Percentiles rank a stretch among this genome's conserved stretches.
These are phyloP conservation scores for Anoplius nigerrimus DNA, from an alignment of 2,888 invertebrate species.

Conservation along the genomic window DNA sequence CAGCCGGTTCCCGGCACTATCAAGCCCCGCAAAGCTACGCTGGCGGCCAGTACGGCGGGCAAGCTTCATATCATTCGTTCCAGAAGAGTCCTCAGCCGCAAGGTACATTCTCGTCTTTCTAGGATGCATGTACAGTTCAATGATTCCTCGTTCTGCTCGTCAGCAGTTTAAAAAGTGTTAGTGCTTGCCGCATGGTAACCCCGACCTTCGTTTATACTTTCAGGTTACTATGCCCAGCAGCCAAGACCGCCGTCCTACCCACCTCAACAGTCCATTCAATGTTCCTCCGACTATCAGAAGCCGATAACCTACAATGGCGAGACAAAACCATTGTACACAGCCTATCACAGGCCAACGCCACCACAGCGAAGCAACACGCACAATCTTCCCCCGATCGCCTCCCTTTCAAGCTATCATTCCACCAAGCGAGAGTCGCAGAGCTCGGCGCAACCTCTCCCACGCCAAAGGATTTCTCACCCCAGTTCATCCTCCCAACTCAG, in stretches of 20 bases:
- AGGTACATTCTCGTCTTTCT: no score
- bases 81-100: constrained; percentile 63
- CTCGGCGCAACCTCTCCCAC: constrained; percentile 56
- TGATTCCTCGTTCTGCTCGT: no score
- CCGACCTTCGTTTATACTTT: no score
- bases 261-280: no score
- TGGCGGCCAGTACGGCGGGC: constrained; percentile 58
- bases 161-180: no score
- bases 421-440: constrained; percentile 69
- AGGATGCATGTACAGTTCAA: no score
- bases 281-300: constrained; percentile 49
- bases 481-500: constrained; percentile 12
- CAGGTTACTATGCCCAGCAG: constrained; percentile 47
- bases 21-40: constrained; percentile 32
- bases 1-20: constrained; percentile 76
- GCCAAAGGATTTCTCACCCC: constrained; percentile 51
- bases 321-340: no score
- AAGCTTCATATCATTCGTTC: constrained; percentile 70
- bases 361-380: constrained; percentile 64
- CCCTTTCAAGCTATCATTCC: constrained; percentile 76
- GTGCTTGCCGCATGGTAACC: no score
- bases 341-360: no score
- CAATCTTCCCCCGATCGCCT: constrained; percentile 77
- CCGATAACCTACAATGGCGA: constrained; percentile 61
- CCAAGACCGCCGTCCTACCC: constrained; percentile 10